Percentiles rank a stretch among this genome's conserved stretches.
Conservation (phyloP, 2,888 invertebrate species). For the Trisateles emortualis region DNA sequence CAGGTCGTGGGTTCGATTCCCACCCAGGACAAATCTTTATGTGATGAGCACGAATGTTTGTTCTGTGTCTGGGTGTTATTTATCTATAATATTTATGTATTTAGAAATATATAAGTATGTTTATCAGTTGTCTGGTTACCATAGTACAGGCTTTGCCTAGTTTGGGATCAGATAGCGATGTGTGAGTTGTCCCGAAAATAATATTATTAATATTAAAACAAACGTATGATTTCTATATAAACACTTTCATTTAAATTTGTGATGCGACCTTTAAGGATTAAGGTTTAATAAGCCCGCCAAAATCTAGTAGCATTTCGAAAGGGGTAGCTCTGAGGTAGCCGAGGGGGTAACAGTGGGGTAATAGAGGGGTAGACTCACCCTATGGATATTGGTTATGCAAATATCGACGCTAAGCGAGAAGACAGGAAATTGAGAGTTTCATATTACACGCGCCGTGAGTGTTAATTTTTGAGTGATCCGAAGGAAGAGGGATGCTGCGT, state of each 20-base stretch:
- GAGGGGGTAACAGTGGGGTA: neutral
- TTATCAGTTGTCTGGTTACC: too few relatives aligned
- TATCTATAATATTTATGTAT: too few relatives aligned
- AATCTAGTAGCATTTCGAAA: conserved; percentile 14
- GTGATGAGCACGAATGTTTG: too few relatives aligned
- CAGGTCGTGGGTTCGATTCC: too few relatives aligned
- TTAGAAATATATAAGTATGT: too few relatives aligned
- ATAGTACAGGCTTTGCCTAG: too few relatives aligned
- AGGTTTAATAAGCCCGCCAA: conserved; percentile 19
- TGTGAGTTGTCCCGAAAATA: too few relatives aligned
- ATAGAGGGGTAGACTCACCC: conserved; percentile 17
- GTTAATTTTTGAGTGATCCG: conserved; percentile 36
- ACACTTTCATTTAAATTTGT: conserved; percentile 7
- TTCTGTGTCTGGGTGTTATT: too few relatives aligned
- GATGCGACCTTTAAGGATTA: conserved; percentile 30
- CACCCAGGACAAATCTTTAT: too few relatives aligned
- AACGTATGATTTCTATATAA: neutral
- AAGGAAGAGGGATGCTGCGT: neutral
- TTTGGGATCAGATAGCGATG: too few relatives aligned
- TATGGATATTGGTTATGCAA: conserved; percentile 47
- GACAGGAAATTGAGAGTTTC: conserved; percentile 41
- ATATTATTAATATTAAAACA: too few relatives aligned
- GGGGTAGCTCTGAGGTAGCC: conserved; percentile 13
- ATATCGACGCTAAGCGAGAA: conserved; percentile 30
- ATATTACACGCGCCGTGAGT: conserved; percentile 19